Evolutionary conservation across 2,113 vertebrate species (phyloP), one percentile per base, ranked within the genome.

Genomic region (Grus americana): DNA sequence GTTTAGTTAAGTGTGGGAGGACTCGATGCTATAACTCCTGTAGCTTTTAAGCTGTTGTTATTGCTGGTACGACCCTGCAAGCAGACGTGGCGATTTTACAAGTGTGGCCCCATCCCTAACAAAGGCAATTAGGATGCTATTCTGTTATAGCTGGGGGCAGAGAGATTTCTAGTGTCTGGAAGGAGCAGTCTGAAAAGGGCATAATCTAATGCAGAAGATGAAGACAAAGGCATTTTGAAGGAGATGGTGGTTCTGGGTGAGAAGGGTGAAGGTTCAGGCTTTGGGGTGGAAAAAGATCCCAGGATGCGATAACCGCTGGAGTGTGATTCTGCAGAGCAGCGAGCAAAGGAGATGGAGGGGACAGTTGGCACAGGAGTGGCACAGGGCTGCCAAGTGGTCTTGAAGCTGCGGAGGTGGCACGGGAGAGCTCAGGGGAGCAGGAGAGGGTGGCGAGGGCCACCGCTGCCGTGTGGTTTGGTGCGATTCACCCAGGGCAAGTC

Each of bases 1-100:
- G 93, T 94, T 94, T 90, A 38, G 15, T 90, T 97, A 93, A 67
- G 95, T 68, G 95, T 95, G 93, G 95, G 96, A 97, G 96, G 91
- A 59, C 87, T 93, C 23, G 9, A 44, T 19, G 84, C 81, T 90
- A 3, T 14, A 50, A 66, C 76, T 95, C 86, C 79, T 86, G 61
- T 67, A 75, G 94, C 89, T 92, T 93, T 87, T 30, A 47, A 91
- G 92, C 96, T 40, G 29, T 92, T 94, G 91, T 95, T 91, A 3
- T 23, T 47, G 80, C 89, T 62, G 89, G 27, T 72, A 79, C 3
- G 2, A 79, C 81, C 92, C 83, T 10, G 46, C 63, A 2, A 82
- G 90, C 93, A 79, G 88, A 83, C 83, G 42, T 92, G 95, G 95
- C 70, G 46, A 5, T 89, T 82, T 65, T 87, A 93, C 91, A 88